Evolutionary conservation across 2,113 vertebrate species (phyloP), one percentile per base, ranked within the genome.

Genomic region (Neotoma lepida): DNA sequence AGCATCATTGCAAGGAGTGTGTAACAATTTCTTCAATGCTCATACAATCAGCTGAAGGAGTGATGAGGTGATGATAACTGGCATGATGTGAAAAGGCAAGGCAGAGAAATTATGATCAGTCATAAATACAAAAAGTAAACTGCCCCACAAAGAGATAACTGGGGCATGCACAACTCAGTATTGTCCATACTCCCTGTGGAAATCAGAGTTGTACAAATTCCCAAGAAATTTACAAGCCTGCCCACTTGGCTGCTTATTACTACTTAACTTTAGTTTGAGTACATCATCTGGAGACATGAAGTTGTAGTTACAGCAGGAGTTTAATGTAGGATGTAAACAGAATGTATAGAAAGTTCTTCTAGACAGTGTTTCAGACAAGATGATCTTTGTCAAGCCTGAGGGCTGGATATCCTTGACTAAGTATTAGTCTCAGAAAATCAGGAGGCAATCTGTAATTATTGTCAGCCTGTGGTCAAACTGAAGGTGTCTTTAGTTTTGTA

Each of bases 401-500:
- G 92, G 76, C 28, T 78, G 49, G 41, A 81, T 93, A 74, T 82
- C n/a, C 66, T 88, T 94, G 54, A 73, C 58, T 78, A 96, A 96
- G 90, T 92, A 92, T 90, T 88, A 94, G 74, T 88, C 96, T 46
- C 61, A 92, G 64, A 93, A 95, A 94, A 86, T 63, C 87, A 61
- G 63, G 73, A 93, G 33, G n/a, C n/a, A 35, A 13, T 90, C 63
- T 93, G 44, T 88, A 70, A 95, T 95, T 94, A 76, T 94, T 84
- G 89, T 95, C 68, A 95, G 68, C 71, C 85, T 76, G 4, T 89
- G 78, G 68, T 87, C 87, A 96, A 91, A 86, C 76, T 35, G 33
- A 93, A 93, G 80, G 4, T 92, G 20, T 74, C 35, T 35, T 92
- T 88, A 76, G 66, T 90, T 94, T 94, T 85, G 41, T 74, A 73